These are phyloP conservation scores for Adoxophyes honmai DNA, from an alignment of 1,140 invertebrate genomes.

Conservation along the genomic window DNA sequence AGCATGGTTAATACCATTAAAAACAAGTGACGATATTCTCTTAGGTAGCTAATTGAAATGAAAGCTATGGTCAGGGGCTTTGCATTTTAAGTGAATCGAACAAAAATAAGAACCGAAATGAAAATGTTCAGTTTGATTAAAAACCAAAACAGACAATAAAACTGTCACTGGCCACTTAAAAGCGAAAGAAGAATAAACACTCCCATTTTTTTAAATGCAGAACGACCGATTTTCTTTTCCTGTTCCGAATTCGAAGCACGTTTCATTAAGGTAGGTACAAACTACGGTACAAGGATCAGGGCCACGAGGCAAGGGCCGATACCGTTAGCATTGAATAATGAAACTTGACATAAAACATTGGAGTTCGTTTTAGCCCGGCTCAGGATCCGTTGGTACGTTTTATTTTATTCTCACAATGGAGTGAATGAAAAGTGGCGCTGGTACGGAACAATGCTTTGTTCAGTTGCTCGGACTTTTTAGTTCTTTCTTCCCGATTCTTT, in stretches of 20 bases:
- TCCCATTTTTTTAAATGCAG: background rate
- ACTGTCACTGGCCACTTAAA: background rate
- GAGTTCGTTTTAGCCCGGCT: background rate
- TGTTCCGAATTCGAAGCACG: conserved; percentile 1
- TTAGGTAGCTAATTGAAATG: too few relatives aligned
- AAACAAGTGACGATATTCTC: too few relatives aligned
- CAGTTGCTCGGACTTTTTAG: conserved; percentile 9
- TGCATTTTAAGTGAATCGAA: too few relatives aligned
- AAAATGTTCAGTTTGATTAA: too few relatives aligned
- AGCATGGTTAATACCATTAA: too few relatives aligned
- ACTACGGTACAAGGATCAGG: background rate
- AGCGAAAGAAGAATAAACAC: background rate
- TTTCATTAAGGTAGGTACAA: conserved; percentile 12
- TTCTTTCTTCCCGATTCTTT: conserved; percentile 7
- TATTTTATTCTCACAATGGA: conserved; percentile 12
- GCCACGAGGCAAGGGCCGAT: background rate
- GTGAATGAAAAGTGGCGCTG: conserved; percentile 7
- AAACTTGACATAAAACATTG: conserved; percentile 2
- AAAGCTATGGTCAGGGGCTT: too few relatives aligned
- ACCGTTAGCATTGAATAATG: background rate
- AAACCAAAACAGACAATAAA: too few relatives aligned
- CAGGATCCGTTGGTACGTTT: background rate
- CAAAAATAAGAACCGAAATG: too few relatives aligned
- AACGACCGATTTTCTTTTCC: background rate
- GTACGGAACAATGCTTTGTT: conserved; percentile 13